phyloP scores from a whole-genome alignment of 2,797 vertebrate genomes.

The Hyperoplus immaculatus region DNA sequence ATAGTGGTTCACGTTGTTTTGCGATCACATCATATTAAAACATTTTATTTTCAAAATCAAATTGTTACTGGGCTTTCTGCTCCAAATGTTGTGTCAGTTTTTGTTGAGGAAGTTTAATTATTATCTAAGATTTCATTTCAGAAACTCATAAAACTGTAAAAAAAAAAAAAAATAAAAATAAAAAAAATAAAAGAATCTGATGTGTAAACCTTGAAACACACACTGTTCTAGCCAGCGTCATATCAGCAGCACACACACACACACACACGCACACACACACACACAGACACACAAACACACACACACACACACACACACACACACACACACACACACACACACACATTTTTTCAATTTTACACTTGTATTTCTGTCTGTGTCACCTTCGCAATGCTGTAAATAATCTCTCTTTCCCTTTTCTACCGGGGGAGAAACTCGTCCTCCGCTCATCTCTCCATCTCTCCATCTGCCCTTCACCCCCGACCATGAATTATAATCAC shows the following conservation, averaged over 20 bases:
- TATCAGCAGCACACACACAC: neutral
- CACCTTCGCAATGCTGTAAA: slow-evolving; percentile 46
- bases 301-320: slow-evolving; percentile 2
- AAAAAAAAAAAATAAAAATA: neutral
- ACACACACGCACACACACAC: neutral
- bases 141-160: neutral
- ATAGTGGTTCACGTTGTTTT: too few species aligned
- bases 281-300: too few species aligned
- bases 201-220: neutral
- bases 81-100: too few species aligned
- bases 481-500: slow-evolving; percentile 58
- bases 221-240: neutral
- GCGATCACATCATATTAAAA: too few species aligned
- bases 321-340: slow-evolving; percentile 16
- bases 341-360: slow-evolving; percentile 6
- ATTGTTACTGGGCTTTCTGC: neutral
- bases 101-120: too few species aligned
- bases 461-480: slow-evolving; percentile 56
- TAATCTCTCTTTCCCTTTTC: slow-evolving; percentile 43
- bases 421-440: slow-evolving; percentile 21
- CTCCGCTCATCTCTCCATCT: slow-evolving; percentile 14
- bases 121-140: neutral
- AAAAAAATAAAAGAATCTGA: neutral
- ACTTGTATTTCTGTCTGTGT: slow-evolving; percentile 4
- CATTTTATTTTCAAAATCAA: too few species aligned